Evolutionary conservation across 30 jellyfish, hydroid and myxozoan genomes (phyloP).

Genomic region (Rhopilema esculentum): DNA sequence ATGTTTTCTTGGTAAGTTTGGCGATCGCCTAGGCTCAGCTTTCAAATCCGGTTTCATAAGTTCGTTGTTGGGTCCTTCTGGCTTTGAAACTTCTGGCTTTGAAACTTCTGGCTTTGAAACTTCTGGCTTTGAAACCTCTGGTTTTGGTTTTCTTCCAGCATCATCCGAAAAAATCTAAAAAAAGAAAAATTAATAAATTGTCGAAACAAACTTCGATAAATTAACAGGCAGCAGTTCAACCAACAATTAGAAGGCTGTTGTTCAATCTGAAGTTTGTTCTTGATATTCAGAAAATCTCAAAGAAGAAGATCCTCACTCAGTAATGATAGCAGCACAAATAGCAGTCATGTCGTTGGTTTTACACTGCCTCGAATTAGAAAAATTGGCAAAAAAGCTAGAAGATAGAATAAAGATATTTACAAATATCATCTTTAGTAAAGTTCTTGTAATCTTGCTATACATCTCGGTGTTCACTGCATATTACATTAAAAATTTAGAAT

Average conservation of each 20-base stretch:
- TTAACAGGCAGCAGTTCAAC: neutral
- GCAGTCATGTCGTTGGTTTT: neutral
- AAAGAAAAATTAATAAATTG: neutral
- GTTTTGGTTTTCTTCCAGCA: conserved; percentile 44
- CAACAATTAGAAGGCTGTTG: neutral
- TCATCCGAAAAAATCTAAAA: conserved; percentile 46
- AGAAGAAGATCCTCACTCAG: neutral
- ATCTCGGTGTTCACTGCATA: too few species aligned
- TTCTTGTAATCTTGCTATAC: too few species aligned
- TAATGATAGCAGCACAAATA: neutral
- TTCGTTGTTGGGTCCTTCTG: neutral
- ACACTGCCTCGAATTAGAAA: neutral
- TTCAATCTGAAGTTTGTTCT: too few species aligned
- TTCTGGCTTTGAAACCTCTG: conserved; percentile 7
- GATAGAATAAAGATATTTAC: neutral
- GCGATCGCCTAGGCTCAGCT: conserved; percentile 40
- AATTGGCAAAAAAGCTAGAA: neutral
- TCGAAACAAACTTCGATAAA: too few species aligned
- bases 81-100: neutral
- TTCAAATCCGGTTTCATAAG: neutral
- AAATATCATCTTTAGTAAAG: too few species aligned
- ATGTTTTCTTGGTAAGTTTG: conserved; percentile 22
- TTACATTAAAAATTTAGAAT: too few species aligned
- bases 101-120: neutral
- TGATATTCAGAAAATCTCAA: neutral